Evolutionary conservation across 1,140 invertebrate species (phyloP).

Genomic region (Platorchestia sp.): DNA sequence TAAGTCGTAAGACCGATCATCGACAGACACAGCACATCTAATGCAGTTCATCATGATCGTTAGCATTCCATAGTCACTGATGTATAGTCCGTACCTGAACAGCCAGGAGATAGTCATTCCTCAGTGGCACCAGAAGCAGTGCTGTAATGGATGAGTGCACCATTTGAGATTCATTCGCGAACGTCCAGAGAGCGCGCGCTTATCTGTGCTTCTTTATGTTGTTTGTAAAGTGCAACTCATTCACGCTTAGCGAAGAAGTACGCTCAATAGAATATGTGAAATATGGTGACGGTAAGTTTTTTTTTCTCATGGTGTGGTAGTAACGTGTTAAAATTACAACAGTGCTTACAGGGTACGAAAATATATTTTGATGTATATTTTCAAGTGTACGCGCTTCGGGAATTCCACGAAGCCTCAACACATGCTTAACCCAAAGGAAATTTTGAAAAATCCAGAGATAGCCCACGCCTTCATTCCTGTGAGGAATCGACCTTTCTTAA

Average conservation of each 20-base stretch:
- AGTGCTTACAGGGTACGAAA: too few species aligned
- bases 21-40: neutral
- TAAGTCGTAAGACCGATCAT: neutral
- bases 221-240: neutral
- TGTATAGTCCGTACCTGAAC: neutral
- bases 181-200: neutral
- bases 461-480: too few species aligned
- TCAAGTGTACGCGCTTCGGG: too few species aligned
- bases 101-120: neutral
- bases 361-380: too few species aligned
- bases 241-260: neutral
- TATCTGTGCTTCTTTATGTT: neutral
- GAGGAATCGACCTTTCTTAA: too few species aligned
- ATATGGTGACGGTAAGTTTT: too few species aligned
- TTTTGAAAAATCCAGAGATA: too few species aligned
- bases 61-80: neutral
- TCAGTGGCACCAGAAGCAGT: neutral
- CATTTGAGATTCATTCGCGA: neutral
- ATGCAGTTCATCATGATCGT: neutral
- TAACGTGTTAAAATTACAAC: too few species aligned
- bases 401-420: too few species aligned
- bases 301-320: too few species aligned
- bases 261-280: too few species aligned
- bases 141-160: neutral
- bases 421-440: too few species aligned